Evolutionary conservation across 2,113 vertebrate species (phyloP).

Genomic region (Genyomyrus donnyi): DNA sequence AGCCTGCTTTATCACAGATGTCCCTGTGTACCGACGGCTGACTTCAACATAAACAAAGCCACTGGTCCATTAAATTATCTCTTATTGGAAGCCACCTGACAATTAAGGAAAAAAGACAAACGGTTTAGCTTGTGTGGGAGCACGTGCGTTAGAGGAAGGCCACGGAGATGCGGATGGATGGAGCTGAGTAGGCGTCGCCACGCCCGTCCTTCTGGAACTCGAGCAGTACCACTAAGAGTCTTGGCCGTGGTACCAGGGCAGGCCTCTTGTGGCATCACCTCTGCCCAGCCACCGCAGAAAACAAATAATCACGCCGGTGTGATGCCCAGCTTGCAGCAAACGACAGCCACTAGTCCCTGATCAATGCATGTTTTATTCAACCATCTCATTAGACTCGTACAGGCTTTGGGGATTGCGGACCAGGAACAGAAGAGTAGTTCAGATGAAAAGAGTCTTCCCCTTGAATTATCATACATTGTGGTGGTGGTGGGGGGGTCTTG

Average conservation of each 20-base stretch:
- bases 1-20: constrained; percentile 45
- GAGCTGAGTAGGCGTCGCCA: neutral
- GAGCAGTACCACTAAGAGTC: neutral
- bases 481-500: neutral
- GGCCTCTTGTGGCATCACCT: neutral
- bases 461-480: neutral
- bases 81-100: constrained; percentile 61
- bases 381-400: constrained; percentile 10
- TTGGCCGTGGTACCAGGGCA: neutral
- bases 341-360: neutral
- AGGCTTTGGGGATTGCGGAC: constrained; percentile 19
- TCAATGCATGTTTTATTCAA: constrained; percentile 22
- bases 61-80: constrained; percentile 60
- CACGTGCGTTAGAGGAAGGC: neutral
- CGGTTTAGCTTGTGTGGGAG: neutral
- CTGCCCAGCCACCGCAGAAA: neutral
- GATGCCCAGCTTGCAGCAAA: neutral
- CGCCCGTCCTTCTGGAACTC: neutral
- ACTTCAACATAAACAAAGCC: constrained; percentile 59
- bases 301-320: neutral
- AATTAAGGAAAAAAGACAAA: constrained; percentile 40
- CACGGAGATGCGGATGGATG: neutral
- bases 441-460: neutral
- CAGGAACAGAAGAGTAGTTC: neutral
- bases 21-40: constrained; percentile 51